A percentile compares a stretch with the other conserved stretches of the same genome.
Evolutionary conservation across 2,888 invertebrate species (phyloP).

Genomic region (Cryptus viduatorius): DNA sequence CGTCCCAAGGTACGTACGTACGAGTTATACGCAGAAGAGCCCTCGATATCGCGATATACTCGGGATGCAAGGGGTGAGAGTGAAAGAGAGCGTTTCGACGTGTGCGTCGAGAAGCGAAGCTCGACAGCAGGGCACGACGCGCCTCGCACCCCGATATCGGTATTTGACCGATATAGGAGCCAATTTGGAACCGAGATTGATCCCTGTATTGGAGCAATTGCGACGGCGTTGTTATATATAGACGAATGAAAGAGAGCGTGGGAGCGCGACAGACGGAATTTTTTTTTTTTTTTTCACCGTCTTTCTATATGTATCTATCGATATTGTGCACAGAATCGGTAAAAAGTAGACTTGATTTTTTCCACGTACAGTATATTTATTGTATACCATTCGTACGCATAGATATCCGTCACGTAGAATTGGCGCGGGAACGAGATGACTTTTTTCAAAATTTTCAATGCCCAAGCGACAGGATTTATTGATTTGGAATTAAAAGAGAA

Average conservation of each 20-base stretch:
- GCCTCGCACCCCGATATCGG: slow-evolving; percentile 47
- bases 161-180: slow-evolving; percentile 64
- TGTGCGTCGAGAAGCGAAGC: slow-evolving; percentile 48
- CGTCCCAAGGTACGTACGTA: no score
- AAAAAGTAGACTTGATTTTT: not conserved
- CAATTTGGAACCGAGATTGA: slow-evolving; percentile 68
- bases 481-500: no score
- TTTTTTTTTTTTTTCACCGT: slow-evolving; percentile 18
- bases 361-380: not conserved
- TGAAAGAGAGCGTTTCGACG: slow-evolving; percentile 41
- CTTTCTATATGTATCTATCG: not conserved
- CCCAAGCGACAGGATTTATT: no score
- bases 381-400: not conserved
- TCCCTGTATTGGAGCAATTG: slow-evolving; percentile 67
- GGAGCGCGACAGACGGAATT: not conserved
- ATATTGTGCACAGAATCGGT: not conserved
- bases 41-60: slow-evolving; percentile 42
- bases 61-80: slow-evolving; percentile 18
- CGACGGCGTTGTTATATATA: slow-evolving; percentile 53
- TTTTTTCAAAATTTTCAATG: no score
- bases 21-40: no score
- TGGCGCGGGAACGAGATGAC: not conserved
- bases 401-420: not conserved
- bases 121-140: slow-evolving; percentile 9
- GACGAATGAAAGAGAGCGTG: slow-evolving; percentile 16